Conservation (phyloP, 2,888 invertebrate species). For the Imbricaverruca yamaguchii region DNA sequence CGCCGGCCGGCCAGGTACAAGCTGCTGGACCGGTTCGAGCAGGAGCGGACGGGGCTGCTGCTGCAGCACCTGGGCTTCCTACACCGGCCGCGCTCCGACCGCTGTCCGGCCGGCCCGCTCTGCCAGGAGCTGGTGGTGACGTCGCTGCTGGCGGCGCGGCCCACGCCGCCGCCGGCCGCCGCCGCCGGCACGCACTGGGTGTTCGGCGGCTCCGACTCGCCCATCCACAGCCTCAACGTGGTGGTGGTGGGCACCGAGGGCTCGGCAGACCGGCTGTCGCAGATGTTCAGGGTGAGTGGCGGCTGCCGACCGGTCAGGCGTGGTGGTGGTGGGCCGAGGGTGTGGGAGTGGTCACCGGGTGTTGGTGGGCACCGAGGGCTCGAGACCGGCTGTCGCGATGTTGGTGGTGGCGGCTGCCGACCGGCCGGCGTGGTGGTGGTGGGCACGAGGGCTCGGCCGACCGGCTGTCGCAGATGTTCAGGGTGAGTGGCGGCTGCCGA, state of each 20-base stretch:
- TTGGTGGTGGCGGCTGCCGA: conserved; percentile 49
- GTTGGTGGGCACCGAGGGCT: conserved; percentile 77
- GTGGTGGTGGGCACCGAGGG: conserved; percentile 64
- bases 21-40: conserved; percentile 84
- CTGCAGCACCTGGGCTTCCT: conserved; percentile 93
- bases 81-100: conserved; percentile 87
- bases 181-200: conserved; percentile 44
- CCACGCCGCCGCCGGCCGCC: neutral
- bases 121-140: conserved; percentile 72
- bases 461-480: conserved; percentile 75
- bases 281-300: conserved; percentile 62
- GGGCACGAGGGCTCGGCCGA: conserved; percentile 80
- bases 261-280: conserved; percentile 76
- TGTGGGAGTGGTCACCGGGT: no score
- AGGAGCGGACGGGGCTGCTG: conserved; percentile 87
- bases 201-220: conserved; percentile 50
- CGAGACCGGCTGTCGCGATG: conserved; percentile 75
- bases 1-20: conserved; percentile 61
- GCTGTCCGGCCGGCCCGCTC: conserved; percentile 81
- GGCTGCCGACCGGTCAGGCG: no score
- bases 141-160: conserved; percentile 57
- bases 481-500: no score
- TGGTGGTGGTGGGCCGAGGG: no score
- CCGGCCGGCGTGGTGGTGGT: conserved; percentile 77
- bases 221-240: conserved; percentile 69